Base-by-base conservation (phyloP, 2,797 vertebrate species). In the Spondyliosoma cantharus region DNA sequence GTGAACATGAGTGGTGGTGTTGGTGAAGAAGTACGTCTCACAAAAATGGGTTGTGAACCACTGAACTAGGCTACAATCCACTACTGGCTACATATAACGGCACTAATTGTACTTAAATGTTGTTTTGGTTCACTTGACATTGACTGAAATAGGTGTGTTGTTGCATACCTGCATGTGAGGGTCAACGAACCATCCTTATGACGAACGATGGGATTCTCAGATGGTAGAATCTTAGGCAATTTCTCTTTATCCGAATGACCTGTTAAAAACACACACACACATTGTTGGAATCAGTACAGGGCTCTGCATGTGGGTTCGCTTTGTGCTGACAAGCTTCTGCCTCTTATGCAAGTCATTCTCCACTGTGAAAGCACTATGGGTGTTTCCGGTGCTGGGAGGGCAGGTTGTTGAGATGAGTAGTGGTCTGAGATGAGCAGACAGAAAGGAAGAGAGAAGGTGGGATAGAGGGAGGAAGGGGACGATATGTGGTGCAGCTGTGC, bases 131-230 rank as follows among this genome's bases (percentile, higher is more conserved):
- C 0, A 52, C 22, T 62, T 63, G 5, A 6, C n/a, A 45, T 37
- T 60, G 46, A 71, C 0, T 42, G 16, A 46, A 68, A 63, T 25
- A 8, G 43, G 20, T 60, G 49, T 74, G 69, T 69, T 74, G 69
- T 69, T 64, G 75, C 86, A 42, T 94, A 96, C 95, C 93, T 95
- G 95, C 95, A 96, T 43, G 7, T 84, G 74, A 96, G 93, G 53
- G 1, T 88, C 69, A 96, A 87, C 1, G 19, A 50, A 19, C 54
- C 78, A n/a, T 87, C 87, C 53, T 80, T 86, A 13, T 87, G 86
- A 76, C 71, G 78, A 75, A 93, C 5, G 37, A 89, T 78, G 48
- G 90, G 82, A 61, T 89, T 81, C 7, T 52, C 45, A 17, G 84
- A 14, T 2, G 92, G 92, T 43, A 43, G 49, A 82, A 94, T 92